phyloP scores from a whole-genome alignment of 2,113 vertebrate genomes.

The Sphaerodactylus townsendi region DNA sequence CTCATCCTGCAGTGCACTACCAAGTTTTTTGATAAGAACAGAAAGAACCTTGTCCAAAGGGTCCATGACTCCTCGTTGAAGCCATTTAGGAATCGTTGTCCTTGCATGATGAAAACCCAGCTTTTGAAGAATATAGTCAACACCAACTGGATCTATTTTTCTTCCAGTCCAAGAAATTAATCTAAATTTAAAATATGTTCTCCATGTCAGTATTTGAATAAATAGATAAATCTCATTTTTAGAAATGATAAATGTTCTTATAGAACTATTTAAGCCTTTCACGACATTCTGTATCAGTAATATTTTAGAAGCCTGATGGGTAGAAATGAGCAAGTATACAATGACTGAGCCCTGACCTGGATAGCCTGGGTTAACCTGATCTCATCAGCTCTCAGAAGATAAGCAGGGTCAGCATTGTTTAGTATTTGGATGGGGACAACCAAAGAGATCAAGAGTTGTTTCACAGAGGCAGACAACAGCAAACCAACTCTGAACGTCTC shows the following conservation, averaged over 20 bases:
- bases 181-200: constrained; percentile 68
- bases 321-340: neutral
- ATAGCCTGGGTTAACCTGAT: no score
- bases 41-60: constrained; percentile 97
- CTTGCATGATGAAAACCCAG: constrained; percentile 98
- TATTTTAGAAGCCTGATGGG: neutral
- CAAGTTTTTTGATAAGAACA: constrained; percentile 96
- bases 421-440: no score
- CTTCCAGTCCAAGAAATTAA: constrained; percentile 98
- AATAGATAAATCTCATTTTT: neutral
- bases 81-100: constrained; percentile 99
- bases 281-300: neutral
- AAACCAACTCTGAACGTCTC: no score
- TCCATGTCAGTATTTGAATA: neutral
- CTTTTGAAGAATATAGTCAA: constrained; percentile 98
- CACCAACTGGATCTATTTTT: constrained; percentile 96
- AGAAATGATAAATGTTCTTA: neutral
- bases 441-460: no score
- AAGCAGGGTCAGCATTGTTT: no score
- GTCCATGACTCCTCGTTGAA: constrained; percentile 99
- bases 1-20: constrained; percentile 93
- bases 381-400: no score
- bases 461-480: no score
- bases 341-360: neutral
- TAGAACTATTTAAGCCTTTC: neutral